Evolutionary conservation across 2,797 vertebrate species (phyloP).

Genomic region (Takifugu rubripes): DNA sequence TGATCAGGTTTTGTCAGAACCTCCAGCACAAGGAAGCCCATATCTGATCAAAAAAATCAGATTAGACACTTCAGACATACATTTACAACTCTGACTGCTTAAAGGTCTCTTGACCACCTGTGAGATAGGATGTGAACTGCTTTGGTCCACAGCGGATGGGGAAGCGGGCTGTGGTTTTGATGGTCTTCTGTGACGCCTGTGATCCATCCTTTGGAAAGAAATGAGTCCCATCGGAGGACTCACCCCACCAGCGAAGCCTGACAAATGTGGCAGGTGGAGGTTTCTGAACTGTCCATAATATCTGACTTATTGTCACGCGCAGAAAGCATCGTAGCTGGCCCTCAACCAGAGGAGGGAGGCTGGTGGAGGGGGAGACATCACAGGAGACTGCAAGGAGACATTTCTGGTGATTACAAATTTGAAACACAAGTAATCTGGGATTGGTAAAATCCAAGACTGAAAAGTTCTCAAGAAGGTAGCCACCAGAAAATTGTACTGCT

Average conservation of each 20-base stretch:
- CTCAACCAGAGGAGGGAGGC: slow-evolving; percentile 89
- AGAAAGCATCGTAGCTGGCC: slow-evolving; percentile 90
- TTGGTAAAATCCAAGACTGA: no score
- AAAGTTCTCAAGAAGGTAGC: no score
- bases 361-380: slow-evolving; percentile 80
- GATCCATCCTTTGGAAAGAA: slow-evolving; percentile 81
- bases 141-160: slow-evolving; percentile 88
- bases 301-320: slow-evolving; percentile 78
- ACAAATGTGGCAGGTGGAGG: slow-evolving; percentile 76
- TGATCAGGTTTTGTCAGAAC: slow-evolving; percentile 84
- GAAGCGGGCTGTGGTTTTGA: slow-evolving; percentile 83
- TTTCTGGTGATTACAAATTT: no score
- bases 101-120: slow-evolving; percentile 72
- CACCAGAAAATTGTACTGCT: no score
- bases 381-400: slow-evolving; percentile 70
- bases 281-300: slow-evolving; percentile 82
- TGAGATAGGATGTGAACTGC: slow-evolving; percentile 89
- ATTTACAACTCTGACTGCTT: not conserved
- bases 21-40: slow-evolving; percentile 88
- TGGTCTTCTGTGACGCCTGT: slow-evolving; percentile 70
- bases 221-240: slow-evolving; percentile 83
- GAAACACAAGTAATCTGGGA: no score
- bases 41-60: slow-evolving; percentile 78
- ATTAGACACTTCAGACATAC: not conserved
- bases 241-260: slow-evolving; percentile 94